Base-by-base conservation (phyloP, 2,113 vertebrate species). In the Glareola pratincola region DNA sequence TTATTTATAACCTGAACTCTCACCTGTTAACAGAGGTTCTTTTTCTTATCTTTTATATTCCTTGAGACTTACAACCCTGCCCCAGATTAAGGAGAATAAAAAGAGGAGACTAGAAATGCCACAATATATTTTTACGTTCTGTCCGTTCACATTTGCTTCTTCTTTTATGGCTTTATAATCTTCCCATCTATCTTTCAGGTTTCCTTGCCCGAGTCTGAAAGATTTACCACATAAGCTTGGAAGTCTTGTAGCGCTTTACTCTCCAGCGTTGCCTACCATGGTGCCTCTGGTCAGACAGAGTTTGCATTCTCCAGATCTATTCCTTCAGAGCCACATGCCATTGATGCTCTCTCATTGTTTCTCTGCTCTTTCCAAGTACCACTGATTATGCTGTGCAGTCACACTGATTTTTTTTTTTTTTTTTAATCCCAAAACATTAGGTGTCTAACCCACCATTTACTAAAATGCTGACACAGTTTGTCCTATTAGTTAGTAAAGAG, bases 211-310 rank as follows among this genome's bases (percentile, higher is more conserved):
- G 18, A 62, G 30, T 32, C n/a, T 80, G 41, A 34, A 41, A 54
- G 17, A 79, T 82, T 75, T 75, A 32, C 8, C 47, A 59, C 30
- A n/a, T 1, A 4, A 71, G 36, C 10, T 45, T 57, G 14, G 4
- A 7, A 88, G 5, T 43, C 30, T 45, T 67, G 7, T 14, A 57
- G 32, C 5, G 41, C 19, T 82, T 85, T 32, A 23, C 23, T 59
- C 6, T 2, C 20, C 32, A 74, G 12, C 0, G 0, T 11, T 77
- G 30, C 39, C 39, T 45, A 20, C 19, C 3, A 0, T 20, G 8
- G 8, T 67, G 74, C 6, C 7, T 60, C 37, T 54, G 24, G 9
- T 72, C 39, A 68, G 56, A 29, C 0, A 2, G 66, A 74, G 11
- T 39, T 47, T 83, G 3, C 8, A 2, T 64, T 91, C 39, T 75